Conservation (phyloP, 2,888 invertebrate species). For the Ormyrus rosae region DNA sequence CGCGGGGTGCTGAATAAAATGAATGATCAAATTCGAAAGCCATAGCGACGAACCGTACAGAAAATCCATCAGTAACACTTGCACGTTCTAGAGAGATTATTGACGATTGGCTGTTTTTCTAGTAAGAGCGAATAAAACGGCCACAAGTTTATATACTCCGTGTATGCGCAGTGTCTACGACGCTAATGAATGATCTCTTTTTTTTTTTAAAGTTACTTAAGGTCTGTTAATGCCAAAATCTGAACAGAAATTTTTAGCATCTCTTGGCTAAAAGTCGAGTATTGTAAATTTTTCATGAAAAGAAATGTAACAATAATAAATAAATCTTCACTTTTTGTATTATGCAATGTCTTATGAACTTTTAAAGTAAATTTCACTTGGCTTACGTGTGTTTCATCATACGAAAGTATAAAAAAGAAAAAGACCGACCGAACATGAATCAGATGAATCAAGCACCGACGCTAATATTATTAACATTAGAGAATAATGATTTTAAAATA, state of each 20-base stretch:
- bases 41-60: conserved; percentile 44
- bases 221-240: conserved; percentile 61
- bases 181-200: conserved; percentile 61
- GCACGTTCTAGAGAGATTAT: conserved; percentile 54
- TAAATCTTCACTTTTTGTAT: conserved; percentile 55
- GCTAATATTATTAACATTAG: conserved; percentile 75
- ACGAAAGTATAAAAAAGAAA: conserved; percentile 63
- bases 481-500: conserved; percentile 74
- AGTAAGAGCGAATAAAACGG: conserved; percentile 34
- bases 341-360: conserved; percentile 57
- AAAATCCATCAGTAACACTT: conserved; percentile 48
- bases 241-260: conserved; percentile 61
- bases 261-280: conserved; percentile 58
- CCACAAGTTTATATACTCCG: conserved; percentile 50
- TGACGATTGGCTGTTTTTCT: conserved; percentile 35
- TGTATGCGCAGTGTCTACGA: conserved; percentile 53
- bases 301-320: conserved; percentile 57
- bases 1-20: conserved; percentile 56
- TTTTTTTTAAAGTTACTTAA: conserved; percentile 62
- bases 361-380: conserved; percentile 61
- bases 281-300: conserved; percentile 57
- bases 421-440: conserved; percentile 65
- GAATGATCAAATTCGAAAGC: conserved; percentile 52
- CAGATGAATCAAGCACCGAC: conserved; percentile 72
- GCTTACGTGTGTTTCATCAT: conserved; percentile 64